A percentile compares a stretch with the other conserved stretches of the same genome.
phyloP scores from a whole-genome alignment of 2,113 vertebrate genomes.

The Ochotona princeps region DNA sequence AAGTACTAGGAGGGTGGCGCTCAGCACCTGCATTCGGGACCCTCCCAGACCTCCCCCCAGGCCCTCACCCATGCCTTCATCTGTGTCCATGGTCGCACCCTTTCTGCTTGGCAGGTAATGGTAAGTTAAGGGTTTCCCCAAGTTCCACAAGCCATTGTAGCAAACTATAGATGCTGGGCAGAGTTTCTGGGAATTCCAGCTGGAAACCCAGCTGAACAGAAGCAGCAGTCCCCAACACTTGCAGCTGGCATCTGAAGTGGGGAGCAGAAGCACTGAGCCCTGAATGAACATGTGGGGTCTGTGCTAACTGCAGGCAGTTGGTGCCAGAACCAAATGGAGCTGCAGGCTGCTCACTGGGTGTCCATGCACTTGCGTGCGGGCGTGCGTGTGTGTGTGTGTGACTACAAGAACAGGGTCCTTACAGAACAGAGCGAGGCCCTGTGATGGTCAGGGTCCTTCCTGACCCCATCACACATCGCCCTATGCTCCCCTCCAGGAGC shows the following conservation, averaged over 20 bases:
- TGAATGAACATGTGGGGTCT: background rate
- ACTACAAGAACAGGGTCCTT: background rate
- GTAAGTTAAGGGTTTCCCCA: background rate
- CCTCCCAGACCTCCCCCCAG: background rate
- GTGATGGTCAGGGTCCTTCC: background rate
- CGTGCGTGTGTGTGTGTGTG: background rate
- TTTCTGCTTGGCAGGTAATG: background rate
- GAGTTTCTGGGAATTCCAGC: no score
- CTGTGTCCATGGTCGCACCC: background rate
- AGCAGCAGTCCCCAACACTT: background rate
- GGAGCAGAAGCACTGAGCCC: background rate
- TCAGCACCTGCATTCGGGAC: background rate
- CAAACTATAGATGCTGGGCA: background rate
- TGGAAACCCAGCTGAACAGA: background rate
- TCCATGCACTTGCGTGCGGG: no score
- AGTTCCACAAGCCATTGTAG: background rate
- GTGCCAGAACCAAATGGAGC: background rate
- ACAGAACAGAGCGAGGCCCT: background rate
- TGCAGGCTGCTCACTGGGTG: background rate
- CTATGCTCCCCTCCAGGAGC: background rate
- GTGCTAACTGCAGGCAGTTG: background rate
- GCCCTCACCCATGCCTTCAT: background rate
- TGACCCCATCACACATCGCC: fast-evolving
- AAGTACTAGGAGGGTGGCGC: fast-evolving
- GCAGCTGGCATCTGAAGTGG: background rate